phyloP scores from a whole-genome alignment of 2,113 vertebrate species.

The Rhynchopsitta pachyrhyncha region DNA sequence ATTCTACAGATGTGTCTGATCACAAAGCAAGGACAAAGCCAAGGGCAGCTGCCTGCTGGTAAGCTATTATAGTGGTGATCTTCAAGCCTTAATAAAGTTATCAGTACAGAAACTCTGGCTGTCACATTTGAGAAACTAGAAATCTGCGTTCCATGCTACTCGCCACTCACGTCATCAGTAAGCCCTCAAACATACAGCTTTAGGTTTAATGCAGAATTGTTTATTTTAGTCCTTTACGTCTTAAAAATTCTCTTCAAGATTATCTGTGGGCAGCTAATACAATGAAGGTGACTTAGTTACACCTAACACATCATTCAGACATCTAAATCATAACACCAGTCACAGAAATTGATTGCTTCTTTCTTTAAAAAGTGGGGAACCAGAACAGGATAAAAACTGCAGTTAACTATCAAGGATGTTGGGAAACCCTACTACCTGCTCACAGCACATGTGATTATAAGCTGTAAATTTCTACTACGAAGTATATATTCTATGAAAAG shows the following conservation, averaged over 20 bases:
- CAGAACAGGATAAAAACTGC: background rate
- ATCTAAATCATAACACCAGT: background rate
- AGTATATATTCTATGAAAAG: background rate
- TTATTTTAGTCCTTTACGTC: background rate
- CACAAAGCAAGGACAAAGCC: background rate
- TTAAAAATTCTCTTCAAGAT: background rate
- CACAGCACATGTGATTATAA: background rate
- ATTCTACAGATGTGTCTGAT: background rate
- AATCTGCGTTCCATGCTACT: background rate
- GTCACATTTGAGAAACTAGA: background rate
- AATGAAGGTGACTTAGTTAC: background rate
- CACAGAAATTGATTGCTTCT: background rate
- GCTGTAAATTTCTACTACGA: background rate
- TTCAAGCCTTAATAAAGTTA: background rate
- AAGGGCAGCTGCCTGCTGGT: background rate
- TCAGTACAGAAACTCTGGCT: background rate
- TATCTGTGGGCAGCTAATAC: background rate
- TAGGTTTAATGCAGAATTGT: background rate
- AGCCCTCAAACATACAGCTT: background rate
- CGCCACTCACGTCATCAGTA: background rate
- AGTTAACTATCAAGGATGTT: background rate
- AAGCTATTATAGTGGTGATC: background rate
- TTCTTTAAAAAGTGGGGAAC: background rate
- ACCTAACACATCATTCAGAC: background rate
- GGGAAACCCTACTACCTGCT: background rate